phyloP scores from a whole-genome alignment of 2,888 invertebrate species.

The Yponomeuta malinellus region DNA sequence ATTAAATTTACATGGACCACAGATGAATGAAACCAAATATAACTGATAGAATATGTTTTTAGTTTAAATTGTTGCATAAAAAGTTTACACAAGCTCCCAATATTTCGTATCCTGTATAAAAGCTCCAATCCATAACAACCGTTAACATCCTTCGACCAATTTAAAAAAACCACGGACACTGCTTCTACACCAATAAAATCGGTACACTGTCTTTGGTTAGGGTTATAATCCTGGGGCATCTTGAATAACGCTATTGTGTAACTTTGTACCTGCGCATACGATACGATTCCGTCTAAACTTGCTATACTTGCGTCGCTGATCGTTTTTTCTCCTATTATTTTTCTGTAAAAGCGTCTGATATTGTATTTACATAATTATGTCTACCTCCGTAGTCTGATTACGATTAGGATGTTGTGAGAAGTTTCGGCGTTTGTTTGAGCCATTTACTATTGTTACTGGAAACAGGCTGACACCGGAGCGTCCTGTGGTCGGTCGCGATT shows the following conservation, averaged over 20 bases:
- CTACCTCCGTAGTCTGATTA: background rate
- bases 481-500: background rate
- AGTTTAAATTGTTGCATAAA: too few relatives aligned
- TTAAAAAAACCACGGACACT: background rate
- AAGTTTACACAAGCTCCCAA: background rate
- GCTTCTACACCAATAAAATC: background rate
- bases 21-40: too few relatives aligned
- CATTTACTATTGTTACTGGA: background rate
- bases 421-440: background rate
- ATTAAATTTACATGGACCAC: too few relatives aligned
- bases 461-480: background rate
- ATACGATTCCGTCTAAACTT: background rate
- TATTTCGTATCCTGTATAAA: background rate
- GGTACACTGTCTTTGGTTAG: background rate
- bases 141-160: background rate
- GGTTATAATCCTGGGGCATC: background rate
- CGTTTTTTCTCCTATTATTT: background rate
- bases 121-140: background rate
- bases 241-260: conserved; percentile 1
- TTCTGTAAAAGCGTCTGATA: background rate
- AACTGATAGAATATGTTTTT: too few relatives aligned
- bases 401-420: background rate
- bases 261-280: background rate
- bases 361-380: background rate
- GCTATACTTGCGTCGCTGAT: background rate